These are phyloP conservation scores for Onthophagus sagittarius DNA, from an alignment of 2,888 invertebrate species.

Conservation along the genomic window DNA sequence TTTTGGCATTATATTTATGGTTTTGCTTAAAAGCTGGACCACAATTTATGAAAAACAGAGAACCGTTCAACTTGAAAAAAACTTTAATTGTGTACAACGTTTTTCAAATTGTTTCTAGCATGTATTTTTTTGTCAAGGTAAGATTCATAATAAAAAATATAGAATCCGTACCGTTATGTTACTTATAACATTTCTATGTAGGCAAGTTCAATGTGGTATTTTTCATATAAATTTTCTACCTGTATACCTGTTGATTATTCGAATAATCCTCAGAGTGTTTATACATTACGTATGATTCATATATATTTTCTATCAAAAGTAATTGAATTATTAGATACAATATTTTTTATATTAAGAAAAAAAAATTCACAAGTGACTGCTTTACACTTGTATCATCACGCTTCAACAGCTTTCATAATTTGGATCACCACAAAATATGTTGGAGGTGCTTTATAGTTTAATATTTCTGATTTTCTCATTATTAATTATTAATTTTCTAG, in stretches of 20 bases:
- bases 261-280: conserved; percentile 56
- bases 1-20: conserved; percentile 64
- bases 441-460: conserved; percentile 44
- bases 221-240: conserved; percentile 34
- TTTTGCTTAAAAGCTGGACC: conserved; percentile 80
- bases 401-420: conserved; percentile 55
- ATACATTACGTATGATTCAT: conserved; percentile 51
- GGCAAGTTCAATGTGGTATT: conserved; percentile 39
- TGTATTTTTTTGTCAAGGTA: conserved; percentile 77
- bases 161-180: too few relatives aligned
- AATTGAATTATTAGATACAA: conserved; percentile 56
- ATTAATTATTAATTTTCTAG: conserved; percentile 41
- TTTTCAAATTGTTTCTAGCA: conserved; percentile 76
- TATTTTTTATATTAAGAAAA: conserved; percentile 65
- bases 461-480: background rate
- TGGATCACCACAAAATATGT: conserved; percentile 55
- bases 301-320: conserved; percentile 55
- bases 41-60: conserved; percentile 76
- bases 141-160: conserved; percentile 24
- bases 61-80: conserved; percentile 75
- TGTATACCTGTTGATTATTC: conserved; percentile 72
- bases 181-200: background rate
- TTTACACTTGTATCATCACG: conserved; percentile 67
- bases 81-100: conserved; percentile 80
- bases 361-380: conserved; percentile 65